Percentiles rank a stretch among this genome's conserved stretches.
Evolutionary conservation across 92 coral and sea anemone species (phyloP).

Genomic region (Zoanthus gigantus): DNA sequence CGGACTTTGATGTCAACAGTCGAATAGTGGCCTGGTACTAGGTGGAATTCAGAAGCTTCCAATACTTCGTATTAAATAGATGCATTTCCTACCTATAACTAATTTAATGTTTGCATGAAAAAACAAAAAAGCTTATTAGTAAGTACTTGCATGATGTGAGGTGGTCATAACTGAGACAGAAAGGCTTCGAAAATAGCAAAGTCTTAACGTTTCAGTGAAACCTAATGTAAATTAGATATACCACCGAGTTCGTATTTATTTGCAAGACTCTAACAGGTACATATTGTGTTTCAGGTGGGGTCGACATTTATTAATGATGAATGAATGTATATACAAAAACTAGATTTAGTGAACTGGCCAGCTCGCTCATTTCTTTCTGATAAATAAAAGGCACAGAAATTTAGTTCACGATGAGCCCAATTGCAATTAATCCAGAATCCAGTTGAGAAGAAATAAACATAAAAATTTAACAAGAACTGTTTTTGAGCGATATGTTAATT

Average conservation of each 20-base stretch:
- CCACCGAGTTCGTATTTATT: not conserved
- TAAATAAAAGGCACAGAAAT: too few species aligned
- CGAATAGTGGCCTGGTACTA: not conserved
- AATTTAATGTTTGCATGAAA: not conserved
- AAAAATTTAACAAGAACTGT: not conserved
- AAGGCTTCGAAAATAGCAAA: not conserved
- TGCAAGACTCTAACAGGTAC: conserved; percentile 31
- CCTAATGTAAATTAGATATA: too few species aligned
- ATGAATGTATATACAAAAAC: conserved; percentile 19
- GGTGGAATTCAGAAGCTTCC: not conserved
- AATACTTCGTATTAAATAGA: not conserved
- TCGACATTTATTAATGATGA: conserved; percentile 22
- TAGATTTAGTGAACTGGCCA: not conserved
- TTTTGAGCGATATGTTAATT: not conserved
- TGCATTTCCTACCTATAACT: not conserved
- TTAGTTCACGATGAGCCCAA: not conserved
- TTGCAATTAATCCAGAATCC: not conserved
- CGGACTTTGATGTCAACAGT: not conserved
- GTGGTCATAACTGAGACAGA: not conserved
- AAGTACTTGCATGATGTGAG: not conserved
- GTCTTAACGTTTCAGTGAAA: not conserved
- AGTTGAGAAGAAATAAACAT: not conserved
- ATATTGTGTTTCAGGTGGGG: conserved; percentile 31
- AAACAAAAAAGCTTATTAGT: not conserved
- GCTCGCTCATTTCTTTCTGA: not conserved